Base-by-base conservation (phyloP, 2,113 vertebrate species). In the Haliaeetus leucogaster region DNA sequence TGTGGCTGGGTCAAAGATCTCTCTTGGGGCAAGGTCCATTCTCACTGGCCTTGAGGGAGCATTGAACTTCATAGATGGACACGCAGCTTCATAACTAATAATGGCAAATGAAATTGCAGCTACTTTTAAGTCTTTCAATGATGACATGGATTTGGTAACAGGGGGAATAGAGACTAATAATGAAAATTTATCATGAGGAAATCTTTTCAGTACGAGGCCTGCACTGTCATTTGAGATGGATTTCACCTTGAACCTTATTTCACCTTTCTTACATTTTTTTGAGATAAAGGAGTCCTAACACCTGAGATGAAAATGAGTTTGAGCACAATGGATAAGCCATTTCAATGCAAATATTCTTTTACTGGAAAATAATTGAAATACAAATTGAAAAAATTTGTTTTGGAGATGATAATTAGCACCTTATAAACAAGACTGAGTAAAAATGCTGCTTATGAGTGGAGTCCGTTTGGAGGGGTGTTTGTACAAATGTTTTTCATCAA, bases 271-370 rank as follows among this genome's bases (percentile, higher is more conserved):
- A 7, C 4, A 1, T 11, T 16, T 66, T 70, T 71, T 55, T 29
- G 63, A 58, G 58, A 71, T 58, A 48, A 91, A 86, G 56, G 48
- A 67, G 73, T 89, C 63, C 66, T 55, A 19, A 90, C 83, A 92
- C 47, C 52, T 11, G 43, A 96, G 90, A 86, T 94, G 91, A 56
- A 89, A 93, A 86, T 65, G 90, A 53, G 61, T 93, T 86, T 78
- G 86, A 90, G 85, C 88, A 84, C 84, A 76, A 36, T 40, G 11
- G 71, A 63, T 58, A 81, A 86, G 82, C 48, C 65, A 82, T 89
- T 95, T 96, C 88, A 92, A 97, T 94, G 91, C 89, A 96, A 88
- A 96, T 90, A 89, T 73, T 65, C 79, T 91, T 91, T 73, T 83
- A 19, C 63, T 43, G 74, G 79, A 59, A 94, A 95, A 91, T 81